A percentile compares a stretch with the other conserved stretches of the same genome.
Evolutionary conservation across 2,113 vertebrate species (phyloP).

Genomic region (Vulpes lagopus): DNA sequence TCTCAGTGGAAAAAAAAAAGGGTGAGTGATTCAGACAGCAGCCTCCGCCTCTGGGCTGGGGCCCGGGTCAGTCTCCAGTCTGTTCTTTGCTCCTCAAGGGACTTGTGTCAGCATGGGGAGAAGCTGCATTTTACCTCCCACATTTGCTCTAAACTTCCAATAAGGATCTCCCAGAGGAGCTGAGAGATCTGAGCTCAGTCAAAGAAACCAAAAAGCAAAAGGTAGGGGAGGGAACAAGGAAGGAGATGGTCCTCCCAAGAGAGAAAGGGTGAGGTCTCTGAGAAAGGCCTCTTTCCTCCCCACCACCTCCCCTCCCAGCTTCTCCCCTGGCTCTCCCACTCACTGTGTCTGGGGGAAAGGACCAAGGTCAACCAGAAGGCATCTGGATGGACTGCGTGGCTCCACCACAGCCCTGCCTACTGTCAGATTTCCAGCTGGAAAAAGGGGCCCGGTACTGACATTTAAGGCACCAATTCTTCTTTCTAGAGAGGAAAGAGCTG

Average conservation of each 20-base stretch:
- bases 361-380: slow-evolving; percentile 47
- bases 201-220: not conserved
- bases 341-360: not conserved
- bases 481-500: slow-evolving; percentile 20
- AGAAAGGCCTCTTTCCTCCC: not conserved
- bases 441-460: not conserved
- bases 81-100: slow-evolving; percentile 52
- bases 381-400: not conserved
- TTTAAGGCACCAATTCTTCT: not conserved
- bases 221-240: not conserved
- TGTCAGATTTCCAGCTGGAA: not conserved
- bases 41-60: slow-evolving; percentile 68
- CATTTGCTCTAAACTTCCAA: slow-evolving; percentile 43
- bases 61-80: slow-evolving; percentile 57
- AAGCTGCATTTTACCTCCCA: slow-evolving; percentile 57
- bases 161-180: not conserved
- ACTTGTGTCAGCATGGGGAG: slow-evolving; percentile 20
- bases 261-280: slow-evolving; percentile 15
- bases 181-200: slow-evolving; percentile 47
- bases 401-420: not conserved
- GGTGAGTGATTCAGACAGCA: slow-evolving; percentile 70
- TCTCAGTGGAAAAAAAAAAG: slow-evolving; percentile 79
- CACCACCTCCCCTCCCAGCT: not conserved
- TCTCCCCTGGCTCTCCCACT: not conserved
- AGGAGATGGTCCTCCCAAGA: slow-evolving; percentile 10